Base-by-base conservation (phyloP, 2,797 vertebrate species). In the Nannoperca obscura region DNA sequence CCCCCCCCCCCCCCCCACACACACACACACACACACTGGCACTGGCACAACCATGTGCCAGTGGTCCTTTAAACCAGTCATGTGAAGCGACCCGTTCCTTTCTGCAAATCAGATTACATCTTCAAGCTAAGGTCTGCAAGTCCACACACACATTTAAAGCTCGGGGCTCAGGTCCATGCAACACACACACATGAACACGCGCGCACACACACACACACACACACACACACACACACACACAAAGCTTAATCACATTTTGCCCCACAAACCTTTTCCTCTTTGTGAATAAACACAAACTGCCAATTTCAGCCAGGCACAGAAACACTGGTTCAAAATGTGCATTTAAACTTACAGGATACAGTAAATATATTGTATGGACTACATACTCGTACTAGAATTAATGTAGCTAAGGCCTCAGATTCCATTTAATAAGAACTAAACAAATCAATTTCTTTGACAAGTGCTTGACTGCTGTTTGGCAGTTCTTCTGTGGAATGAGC, bases 21-120 rank as follows among this genome's bases (percentile, higher is more conserved):
- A 73, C 60, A 76, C 68, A 74, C 73, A 40, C 46, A 74, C 42
- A 36, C 38, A 66, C 66, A 55, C 77, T 84, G 86, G 91, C 89
- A 91, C 91, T 92, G 94, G 92, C 93, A 94, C 92, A 88, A 88
- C 80, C 91, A 90, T 94, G 90, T 84, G 88, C 92, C 93, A 92
- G 90, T 85, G 87, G 91, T 90, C 89, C 77, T 91, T 93, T 94
- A 95, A 95, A 95, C 89, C 93, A 91, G 93, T 95, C 95, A 95
- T 95, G 95, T 95, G 95, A 96, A 94, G 92, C 83, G 84, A 94
- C 93, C 92, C 90, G 74, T 90, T 95, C 82, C 86, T 83, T 91
- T 90, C 90, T 90, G 93, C 92, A 95, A 95, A 96, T 95, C 94
- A 95, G 95, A 96, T 95, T 95, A 96, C 87, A 93, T 91, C 82